Evolutionary conservation across 2,113 vertebrate genomes (phyloP).

Genomic region (Paratilapia polleni): DNA sequence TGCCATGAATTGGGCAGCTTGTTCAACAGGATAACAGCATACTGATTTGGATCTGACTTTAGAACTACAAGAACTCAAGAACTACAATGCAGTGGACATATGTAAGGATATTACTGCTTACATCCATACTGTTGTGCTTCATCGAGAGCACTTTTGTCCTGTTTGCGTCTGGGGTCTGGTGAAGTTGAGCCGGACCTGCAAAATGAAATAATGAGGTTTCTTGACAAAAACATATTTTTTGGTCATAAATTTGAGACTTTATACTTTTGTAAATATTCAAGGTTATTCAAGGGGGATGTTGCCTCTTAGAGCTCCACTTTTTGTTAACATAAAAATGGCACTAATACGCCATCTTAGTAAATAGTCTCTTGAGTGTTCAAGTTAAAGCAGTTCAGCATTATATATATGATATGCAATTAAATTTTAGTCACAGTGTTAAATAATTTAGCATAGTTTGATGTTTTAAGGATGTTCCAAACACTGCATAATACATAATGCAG

Average conservation of each 20-base stretch:
- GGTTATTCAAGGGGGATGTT: not conserved
- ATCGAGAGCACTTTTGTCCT: not conserved
- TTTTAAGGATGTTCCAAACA: not conserved
- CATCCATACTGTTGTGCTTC: not conserved
- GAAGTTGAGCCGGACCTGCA: not conserved
- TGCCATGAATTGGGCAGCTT: not conserved
- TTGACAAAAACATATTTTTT: not conserved
- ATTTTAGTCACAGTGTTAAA: not conserved
- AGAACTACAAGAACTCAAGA: not conserved
- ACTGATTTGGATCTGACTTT: not conserved
- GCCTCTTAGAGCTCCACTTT: too few relatives aligned
- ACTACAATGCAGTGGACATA: not conserved
- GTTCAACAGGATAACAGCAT: not conserved
- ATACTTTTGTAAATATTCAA: not conserved
- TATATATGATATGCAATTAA: not conserved
- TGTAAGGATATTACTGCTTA: not conserved
- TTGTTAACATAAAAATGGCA: not conserved
- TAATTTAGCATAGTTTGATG: not conserved
- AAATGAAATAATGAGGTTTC: not conserved
- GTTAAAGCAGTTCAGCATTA: not conserved
- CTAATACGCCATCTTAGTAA: not conserved
- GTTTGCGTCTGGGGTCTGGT: not conserved
- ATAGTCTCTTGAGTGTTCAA: not conserved
- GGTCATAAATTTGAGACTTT: not conserved
- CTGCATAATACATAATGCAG: not conserved